Evolutionary conservation across 1,140 invertebrate species (phyloP).

Genomic region (Archegozetes longisetosus): DNA sequence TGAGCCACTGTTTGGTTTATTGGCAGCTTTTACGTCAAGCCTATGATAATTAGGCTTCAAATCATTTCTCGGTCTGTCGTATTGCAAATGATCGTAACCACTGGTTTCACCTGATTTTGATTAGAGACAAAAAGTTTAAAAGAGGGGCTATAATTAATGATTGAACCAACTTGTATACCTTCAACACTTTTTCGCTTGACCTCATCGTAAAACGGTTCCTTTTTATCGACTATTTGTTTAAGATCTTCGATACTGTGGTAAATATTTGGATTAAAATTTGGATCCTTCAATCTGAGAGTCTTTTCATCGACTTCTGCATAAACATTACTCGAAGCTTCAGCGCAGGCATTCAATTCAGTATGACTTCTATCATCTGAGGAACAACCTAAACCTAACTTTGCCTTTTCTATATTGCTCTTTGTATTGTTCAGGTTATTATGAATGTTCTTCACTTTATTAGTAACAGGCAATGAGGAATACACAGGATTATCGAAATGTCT

Average conservation of each 20-base stretch:
- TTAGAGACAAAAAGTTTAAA: too few species aligned
- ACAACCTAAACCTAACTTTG: too few species aligned
- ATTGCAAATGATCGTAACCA: slow-evolving; percentile 69
- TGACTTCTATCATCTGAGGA: too few species aligned
- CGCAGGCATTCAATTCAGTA: not conserved
- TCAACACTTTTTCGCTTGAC: slow-evolving; percentile 53
- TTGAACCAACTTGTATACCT: slow-evolving; percentile 19
- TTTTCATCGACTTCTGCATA: not conserved
- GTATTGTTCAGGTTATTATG: not conserved
- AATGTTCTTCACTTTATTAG: not conserved
- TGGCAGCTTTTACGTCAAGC: slow-evolving; percentile 34
- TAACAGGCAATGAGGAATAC: slow-evolving; percentile 32
- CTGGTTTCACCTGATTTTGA: slow-evolving; percentile 2
- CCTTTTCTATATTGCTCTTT: not conserved
- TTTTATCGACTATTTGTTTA: slow-evolving; percentile 35
- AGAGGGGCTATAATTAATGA: too few species aligned
- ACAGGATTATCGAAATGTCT: slow-evolving; percentile 86
- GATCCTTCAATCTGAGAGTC: not conserved
- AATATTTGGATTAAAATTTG: slow-evolving; percentile 33
- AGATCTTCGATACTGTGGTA: slow-evolving; percentile 61
- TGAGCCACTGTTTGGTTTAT: not conserved
- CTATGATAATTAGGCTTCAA: slow-evolving; percentile 62
- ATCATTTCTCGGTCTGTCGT: slow-evolving; percentile 52
- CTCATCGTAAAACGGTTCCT: slow-evolving; percentile 75
- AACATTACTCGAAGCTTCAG: not conserved